These are phyloP conservation scores for Xestia ashworthii DNA, from an alignment of 2,888 invertebrate genomes.

Conservation along the genomic window DNA sequence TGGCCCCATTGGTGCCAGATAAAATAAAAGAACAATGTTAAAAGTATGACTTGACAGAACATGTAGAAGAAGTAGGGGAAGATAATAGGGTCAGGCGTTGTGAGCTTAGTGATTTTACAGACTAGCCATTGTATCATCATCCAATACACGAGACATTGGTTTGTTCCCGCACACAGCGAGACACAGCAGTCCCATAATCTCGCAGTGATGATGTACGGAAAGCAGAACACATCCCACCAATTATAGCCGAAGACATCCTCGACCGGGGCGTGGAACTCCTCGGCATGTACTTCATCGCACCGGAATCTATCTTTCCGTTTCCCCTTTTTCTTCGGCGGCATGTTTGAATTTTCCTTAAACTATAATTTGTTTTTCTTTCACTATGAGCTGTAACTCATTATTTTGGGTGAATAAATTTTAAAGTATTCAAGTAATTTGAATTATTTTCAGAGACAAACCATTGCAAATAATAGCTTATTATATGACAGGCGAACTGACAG, in stretches of 20 bases:
- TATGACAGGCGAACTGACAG: slow-evolving; percentile 1
- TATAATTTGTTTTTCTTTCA: slow-evolving; percentile 9
- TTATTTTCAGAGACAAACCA: slow-evolving; percentile 17
- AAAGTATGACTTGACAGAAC: slow-evolving; percentile 82
- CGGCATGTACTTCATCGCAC: slow-evolving; percentile 75
- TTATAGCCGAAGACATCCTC: slow-evolving; percentile 80
- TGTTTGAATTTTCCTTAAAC: slow-evolving; percentile 53
- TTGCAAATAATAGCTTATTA: neutral
- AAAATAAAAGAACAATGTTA: slow-evolving; percentile 74
- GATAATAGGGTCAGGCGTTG: slow-evolving; percentile 81
- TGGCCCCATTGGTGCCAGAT: slow-evolving; percentile 79
- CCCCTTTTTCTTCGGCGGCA: slow-evolving; percentile 73
- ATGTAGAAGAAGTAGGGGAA: slow-evolving; percentile 86
- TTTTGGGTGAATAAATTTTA: slow-evolving; percentile 28
- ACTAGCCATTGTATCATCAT: slow-evolving; percentile 84
- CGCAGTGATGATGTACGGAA: slow-evolving; percentile 81
- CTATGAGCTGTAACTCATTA: slow-evolving; percentile 37
- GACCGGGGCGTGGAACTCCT: slow-evolving; percentile 76
- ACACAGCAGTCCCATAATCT: slow-evolving; percentile 80
- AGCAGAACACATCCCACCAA: slow-evolving; percentile 86
- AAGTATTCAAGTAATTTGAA: slow-evolving; percentile 22
- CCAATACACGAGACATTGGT: slow-evolving; percentile 84
- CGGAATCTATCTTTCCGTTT: slow-evolving; percentile 64
- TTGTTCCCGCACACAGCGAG: slow-evolving; percentile 80
- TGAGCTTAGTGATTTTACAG: slow-evolving; percentile 81